Conservation (phyloP, 1,140 invertebrate genomes). For the Zaprionus nigranus region DNA sequence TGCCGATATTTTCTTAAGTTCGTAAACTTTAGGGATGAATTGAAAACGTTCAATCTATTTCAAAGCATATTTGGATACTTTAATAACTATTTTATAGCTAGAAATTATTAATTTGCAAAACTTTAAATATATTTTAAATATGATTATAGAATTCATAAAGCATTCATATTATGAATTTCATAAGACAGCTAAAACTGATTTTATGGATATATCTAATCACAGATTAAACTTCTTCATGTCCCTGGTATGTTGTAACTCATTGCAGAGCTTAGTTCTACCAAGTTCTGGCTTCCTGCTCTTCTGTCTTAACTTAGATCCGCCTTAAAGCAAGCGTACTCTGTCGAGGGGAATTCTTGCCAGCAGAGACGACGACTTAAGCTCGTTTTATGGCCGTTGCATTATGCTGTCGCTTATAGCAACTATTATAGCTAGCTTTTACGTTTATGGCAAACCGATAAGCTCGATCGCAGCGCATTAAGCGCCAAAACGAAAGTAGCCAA, state of each 20-base stretch:
- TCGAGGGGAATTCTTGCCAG: background rate
- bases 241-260: too few relatives aligned
- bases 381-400: background rate
- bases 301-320: background rate
- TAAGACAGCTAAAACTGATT: too few relatives aligned
- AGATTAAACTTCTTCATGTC: too few relatives aligned
- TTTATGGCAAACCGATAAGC: slow-evolving; percentile 32
- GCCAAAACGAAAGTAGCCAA: slow-evolving; percentile 64
- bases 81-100: background rate
- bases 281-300: too few relatives aligned
- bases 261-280: too few relatives aligned
- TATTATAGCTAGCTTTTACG: slow-evolving; percentile 3
- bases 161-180: too few relatives aligned
- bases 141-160: too few relatives aligned
- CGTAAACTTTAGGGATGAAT: background rate
- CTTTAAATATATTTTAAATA: too few relatives aligned
- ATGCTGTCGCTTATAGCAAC: background rate
- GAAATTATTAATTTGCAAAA: background rate
- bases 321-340: background rate
- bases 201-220: too few relatives aligned
- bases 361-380: background rate
- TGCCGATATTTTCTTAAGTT: too few relatives aligned
- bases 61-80: background rate
- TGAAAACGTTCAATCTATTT: too few relatives aligned
- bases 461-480: slow-evolving; percentile 42